Evolutionary conservation across 2,888 invertebrate species (phyloP).

Genomic region (Panzeria rudis): DNA sequence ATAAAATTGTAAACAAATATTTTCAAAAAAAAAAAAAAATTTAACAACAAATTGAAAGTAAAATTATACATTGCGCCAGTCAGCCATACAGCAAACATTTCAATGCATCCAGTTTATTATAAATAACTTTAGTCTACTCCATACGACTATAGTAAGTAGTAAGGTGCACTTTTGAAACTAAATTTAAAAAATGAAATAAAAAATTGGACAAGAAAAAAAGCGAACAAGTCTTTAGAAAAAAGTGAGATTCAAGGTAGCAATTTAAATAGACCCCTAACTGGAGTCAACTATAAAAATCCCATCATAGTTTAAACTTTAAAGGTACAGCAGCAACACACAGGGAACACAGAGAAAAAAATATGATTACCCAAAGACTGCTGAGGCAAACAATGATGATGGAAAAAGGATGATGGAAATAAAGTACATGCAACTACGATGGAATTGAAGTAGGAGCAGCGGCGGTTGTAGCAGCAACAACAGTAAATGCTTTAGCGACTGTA

Average conservation of each 20-base stretch:
- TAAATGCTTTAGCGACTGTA: conserved; percentile 26
- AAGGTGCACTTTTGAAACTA: conserved; percentile 51
- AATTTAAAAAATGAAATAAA: conserved; percentile 15
- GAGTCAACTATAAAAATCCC: conserved; percentile 67
- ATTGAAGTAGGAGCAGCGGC: conserved; percentile 42
- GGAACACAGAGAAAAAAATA: conserved; percentile 2
- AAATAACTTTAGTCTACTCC: conserved; percentile 28
- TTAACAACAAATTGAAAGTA: conserved; percentile 62
- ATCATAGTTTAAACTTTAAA: conserved; percentile 58
- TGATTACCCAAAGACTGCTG: conserved; percentile 50
- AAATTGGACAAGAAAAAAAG: conserved; percentile 20
- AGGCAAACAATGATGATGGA: conserved; percentile 44
- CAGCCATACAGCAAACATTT: conserved; percentile 6
- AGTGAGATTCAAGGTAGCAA: conserved; percentile 72
- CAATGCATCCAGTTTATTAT: not conserved
- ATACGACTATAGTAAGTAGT: not conserved
- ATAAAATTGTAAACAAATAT: conserved; percentile 45
- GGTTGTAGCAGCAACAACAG: conserved; percentile 28
- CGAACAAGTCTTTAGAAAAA: conserved; percentile 40
- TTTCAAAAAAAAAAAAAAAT: conserved; percentile 9
- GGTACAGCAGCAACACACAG: conserved; percentile 22
- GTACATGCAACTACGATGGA: conserved; percentile 11
- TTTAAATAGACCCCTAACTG: conserved; percentile 72
- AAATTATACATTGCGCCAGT: conserved; percentile 54
- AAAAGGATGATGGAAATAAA: conserved; percentile 28